A percentile compares a stretch with the other conserved stretches of the same genome.
These are phyloP conservation scores for Autographa gamma DNA, from an alignment of 2,888 invertebrate genomes.

Conservation along the genomic window DNA sequence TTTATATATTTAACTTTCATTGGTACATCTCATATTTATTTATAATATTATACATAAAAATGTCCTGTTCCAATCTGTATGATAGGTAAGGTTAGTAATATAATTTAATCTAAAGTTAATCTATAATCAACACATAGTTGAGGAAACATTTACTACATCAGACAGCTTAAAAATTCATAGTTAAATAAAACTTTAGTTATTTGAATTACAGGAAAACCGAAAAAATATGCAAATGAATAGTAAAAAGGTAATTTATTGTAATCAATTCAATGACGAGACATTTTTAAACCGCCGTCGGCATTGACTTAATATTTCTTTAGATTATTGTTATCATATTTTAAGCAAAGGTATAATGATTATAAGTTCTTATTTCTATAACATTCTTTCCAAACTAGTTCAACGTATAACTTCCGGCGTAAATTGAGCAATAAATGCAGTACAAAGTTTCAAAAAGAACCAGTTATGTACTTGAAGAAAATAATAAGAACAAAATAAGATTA, in stretches of 20 bases:
- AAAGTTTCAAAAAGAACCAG: not conserved
- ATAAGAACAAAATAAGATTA: not conserved
- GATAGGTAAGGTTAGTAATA: no score
- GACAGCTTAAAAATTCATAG: no score
- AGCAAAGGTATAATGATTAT: not conserved
- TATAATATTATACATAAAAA: no score
- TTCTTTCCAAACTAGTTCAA: not conserved
- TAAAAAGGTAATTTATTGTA: not conserved
- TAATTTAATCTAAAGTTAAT: no score
- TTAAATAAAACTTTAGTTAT: no score
- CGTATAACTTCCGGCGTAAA: not conserved
- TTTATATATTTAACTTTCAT: no score
- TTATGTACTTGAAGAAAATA: not conserved
- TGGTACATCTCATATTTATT: no score
- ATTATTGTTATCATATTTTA: not conserved
- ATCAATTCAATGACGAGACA: constrained; percentile 2
- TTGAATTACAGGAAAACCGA: not conserved
- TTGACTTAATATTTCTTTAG: not conserved
- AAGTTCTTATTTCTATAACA: not conserved
- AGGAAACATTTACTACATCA: no score
- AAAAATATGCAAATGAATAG: not conserved
- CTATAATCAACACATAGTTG: no score
- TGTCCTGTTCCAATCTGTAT: no score
- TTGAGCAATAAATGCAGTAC: not conserved
- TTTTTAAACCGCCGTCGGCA: not conserved